phyloP scores from a whole-genome alignment of 2,113 vertebrate genomes.

The Carettochelys insculpta region DNA sequence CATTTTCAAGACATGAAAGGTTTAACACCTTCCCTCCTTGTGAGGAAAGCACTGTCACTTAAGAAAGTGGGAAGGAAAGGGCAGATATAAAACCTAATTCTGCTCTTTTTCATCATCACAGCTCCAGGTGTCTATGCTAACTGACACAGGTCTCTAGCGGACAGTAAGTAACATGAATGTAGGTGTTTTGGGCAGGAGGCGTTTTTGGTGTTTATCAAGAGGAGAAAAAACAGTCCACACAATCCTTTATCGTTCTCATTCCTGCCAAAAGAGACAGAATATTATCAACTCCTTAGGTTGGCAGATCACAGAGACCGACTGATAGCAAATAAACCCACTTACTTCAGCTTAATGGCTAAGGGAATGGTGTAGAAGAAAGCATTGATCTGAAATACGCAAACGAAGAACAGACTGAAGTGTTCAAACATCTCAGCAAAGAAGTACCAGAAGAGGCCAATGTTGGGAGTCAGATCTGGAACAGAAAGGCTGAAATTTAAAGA shows the following conservation, averaged over 20 bases:
- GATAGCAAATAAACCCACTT: slow-evolving; percentile 64
- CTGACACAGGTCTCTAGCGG: neutral
- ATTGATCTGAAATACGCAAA: slow-evolving; percentile 99
- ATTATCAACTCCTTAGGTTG: neutral
- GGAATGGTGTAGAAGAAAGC: slow-evolving; percentile 97
- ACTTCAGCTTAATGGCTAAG: slow-evolving; percentile 96
- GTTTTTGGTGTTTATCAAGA: neutral
- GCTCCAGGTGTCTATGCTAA: neutral
- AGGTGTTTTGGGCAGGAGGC: neutral
- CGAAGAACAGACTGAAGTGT: slow-evolving; percentile 97
- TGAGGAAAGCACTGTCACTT: neutral
- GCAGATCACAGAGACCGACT: neutral
- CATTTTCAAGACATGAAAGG: neutral
- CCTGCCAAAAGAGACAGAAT: neutral
- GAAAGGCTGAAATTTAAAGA: slow-evolving; percentile 87
- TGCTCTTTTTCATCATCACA: neutral
- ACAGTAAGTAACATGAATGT: neutral
- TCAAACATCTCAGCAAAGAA: slow-evolving; percentile 99
- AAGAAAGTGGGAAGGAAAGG: neutral
- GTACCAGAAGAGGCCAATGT: slow-evolving; percentile 99
- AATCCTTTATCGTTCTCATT: neutral
- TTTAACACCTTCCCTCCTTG: neutral
- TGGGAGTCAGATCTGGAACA: slow-evolving; percentile 96
- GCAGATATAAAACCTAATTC: neutral
- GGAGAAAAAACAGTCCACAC: neutral